phyloP scores from a whole-genome alignment of 2,113 vertebrate genomes.

The Euleptes europaea region DNA sequence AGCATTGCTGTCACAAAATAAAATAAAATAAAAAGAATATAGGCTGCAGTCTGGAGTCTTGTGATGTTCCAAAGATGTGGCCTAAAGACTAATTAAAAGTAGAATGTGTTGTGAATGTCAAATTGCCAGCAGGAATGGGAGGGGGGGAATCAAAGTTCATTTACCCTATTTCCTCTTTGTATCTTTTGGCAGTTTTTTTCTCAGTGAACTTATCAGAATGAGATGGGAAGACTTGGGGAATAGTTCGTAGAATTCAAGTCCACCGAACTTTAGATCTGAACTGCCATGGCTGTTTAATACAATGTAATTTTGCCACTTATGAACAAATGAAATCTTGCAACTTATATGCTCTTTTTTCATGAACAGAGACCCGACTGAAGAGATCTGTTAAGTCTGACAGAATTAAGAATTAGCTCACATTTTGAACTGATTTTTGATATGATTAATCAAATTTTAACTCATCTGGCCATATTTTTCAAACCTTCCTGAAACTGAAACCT shows the following conservation, averaged over 20 bases:
- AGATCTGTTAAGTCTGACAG: background rate
- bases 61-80: slow-evolving; percentile 46
- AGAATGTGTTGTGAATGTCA: slow-evolving; percentile 17
- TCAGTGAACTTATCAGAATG: slow-evolving; percentile 43
- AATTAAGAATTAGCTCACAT: slow-evolving; percentile 1
- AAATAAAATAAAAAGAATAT: slow-evolving; percentile 51
- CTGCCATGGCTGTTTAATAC: slow-evolving; percentile 11
- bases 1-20: background rate
- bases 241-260: slow-evolving; percentile 12
- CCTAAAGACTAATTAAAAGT: slow-evolving; percentile 49
- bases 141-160: slow-evolving; percentile 24
- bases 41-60: slow-evolving; percentile 49
- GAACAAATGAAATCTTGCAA: slow-evolving; percentile 11
- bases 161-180: slow-evolving; percentile 32
- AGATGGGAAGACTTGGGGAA: slow-evolving; percentile 7
- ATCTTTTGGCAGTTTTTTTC: slow-evolving; percentile 12
- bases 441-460: background rate
- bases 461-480: background rate
- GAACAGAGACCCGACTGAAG: background rate
- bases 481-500: no score
- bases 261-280: background rate
- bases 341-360: slow-evolving; percentile 11
- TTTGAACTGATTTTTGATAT: background rate
- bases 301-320: slow-evolving; percentile 11
- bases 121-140: slow-evolving; percentile 39